Conservation (phyloP, 2,888 invertebrate species). For the Ennomos erosarius region DNA sequence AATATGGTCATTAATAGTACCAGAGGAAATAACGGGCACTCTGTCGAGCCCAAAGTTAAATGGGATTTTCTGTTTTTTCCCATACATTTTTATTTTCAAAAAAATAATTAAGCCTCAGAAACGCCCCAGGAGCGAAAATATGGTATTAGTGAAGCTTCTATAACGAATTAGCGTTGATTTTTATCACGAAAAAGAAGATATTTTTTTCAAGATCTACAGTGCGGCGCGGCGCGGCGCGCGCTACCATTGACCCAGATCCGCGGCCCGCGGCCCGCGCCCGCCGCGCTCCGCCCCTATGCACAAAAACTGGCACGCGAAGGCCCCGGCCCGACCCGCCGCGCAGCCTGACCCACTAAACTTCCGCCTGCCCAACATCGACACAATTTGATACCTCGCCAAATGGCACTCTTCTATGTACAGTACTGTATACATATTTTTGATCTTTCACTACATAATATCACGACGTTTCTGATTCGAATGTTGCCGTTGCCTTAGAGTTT, state of each 20-base stretch:
- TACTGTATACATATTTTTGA: background rate
- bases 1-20: too few relatives aligned
- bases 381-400: slow-evolving; percentile 29
- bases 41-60: too few relatives aligned
- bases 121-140: too few relatives aligned
- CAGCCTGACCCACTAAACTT: slow-evolving; percentile 62
- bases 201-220: too few relatives aligned
- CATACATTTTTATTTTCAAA: too few relatives aligned
- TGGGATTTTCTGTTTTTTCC: too few relatives aligned
- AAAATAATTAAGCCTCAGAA: too few relatives aligned
- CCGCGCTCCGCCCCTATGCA: slow-evolving; percentile 38
- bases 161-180: too few relatives aligned
- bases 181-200: too few relatives aligned
- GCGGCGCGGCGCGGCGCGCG: slow-evolving; percentile 35
- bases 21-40: too few relatives aligned
- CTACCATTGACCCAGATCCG: slow-evolving; percentile 65
- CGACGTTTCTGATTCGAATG: background rate
- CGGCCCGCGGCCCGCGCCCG: slow-evolving; percentile 45
- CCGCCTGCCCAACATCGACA: slow-evolving; percentile 43
- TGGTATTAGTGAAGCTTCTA: too few relatives aligned
- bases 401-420: slow-evolving; percentile 5
- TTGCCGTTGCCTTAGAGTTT: too few relatives aligned
- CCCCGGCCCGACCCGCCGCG: slow-evolving; percentile 51
- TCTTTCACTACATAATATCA: slow-evolving; percentile 10
- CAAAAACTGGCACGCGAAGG: slow-evolving; percentile 51